A percentile compares a stretch with the other conserved stretches of the same genome.
Evolutionary conservation across 1,140 invertebrate species (phyloP).

Genomic region (Triops longicaudatus): DNA sequence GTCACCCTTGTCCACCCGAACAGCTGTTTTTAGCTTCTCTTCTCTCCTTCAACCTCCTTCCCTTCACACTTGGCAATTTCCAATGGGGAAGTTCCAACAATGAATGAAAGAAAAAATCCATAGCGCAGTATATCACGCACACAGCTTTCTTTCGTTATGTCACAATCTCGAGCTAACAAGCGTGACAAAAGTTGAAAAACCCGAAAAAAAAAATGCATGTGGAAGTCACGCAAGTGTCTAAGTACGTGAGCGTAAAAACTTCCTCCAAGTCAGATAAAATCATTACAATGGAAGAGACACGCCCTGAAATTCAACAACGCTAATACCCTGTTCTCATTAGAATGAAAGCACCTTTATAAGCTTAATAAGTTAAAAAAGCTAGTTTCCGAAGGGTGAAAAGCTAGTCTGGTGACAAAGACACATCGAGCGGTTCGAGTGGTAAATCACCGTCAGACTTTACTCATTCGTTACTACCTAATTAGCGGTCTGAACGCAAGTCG

Average conservation of each 20-base stretch:
- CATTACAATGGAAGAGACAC: not conserved
- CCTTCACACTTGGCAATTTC: not conserved
- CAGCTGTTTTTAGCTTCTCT: not conserved
- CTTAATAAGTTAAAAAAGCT: too few relatives aligned
- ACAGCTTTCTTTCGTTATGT: not conserved
- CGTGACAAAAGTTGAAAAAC: too few relatives aligned
- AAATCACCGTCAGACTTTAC: too few relatives aligned
- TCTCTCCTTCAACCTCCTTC: not conserved
- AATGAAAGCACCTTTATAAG: too few relatives aligned
- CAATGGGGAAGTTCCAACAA: constrained; percentile 1
- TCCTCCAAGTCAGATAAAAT: not conserved
- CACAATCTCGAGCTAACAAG: not conserved
- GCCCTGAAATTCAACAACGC: not conserved
- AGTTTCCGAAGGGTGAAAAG: too few relatives aligned
- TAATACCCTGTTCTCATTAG: too few relatives aligned
- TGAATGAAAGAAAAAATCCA: too few relatives aligned
- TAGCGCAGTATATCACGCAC: too few relatives aligned
- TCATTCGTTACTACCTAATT: not conserved
- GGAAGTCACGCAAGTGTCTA: not conserved
- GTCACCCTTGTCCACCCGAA: not conserved
- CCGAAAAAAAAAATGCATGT: not conserved
- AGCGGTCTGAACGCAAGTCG: not conserved
- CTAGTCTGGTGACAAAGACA: too few relatives aligned
- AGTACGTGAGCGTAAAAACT: not conserved
- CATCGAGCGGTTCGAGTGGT: too few relatives aligned